Percentiles rank a stretch among this genome's conserved stretches.
phyloP scores from a whole-genome alignment of 2,888 invertebrate species.

The Tineola bisselliella region DNA sequence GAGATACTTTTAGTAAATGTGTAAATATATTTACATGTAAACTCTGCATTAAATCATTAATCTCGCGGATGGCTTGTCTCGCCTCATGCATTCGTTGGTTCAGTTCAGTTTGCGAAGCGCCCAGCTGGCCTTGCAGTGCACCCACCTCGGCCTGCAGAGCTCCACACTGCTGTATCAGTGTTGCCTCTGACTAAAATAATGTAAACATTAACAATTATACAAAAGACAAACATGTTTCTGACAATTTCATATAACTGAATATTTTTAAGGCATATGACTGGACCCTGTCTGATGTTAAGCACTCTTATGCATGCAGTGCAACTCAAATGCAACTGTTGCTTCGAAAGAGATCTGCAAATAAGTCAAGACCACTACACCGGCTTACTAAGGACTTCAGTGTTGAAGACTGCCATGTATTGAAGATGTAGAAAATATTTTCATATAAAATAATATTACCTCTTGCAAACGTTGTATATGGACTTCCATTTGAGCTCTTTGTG shows the following conservation, averaged over 20 bases:
- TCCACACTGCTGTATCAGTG: constrained; percentile 48
- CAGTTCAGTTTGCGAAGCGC: constrained; percentile 58
- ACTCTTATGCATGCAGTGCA: too few species aligned
- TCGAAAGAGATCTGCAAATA: too few species aligned
- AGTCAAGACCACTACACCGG: too few species aligned
- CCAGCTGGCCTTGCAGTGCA: constrained; percentile 41
- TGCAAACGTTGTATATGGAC: constrained; percentile 71
- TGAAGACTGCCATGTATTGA: too few species aligned
- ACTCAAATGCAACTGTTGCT: too few species aligned
- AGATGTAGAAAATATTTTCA: too few species aligned
- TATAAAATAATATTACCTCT: constrained; percentile 38
- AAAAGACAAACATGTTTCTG: too few species aligned
- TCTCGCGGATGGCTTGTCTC: constrained; percentile 21
- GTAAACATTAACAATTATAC: too few species aligned
- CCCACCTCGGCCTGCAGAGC: constrained; percentile 51
- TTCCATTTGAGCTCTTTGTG: constrained; percentile 73
- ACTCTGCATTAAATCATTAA: constrained; percentile 61
- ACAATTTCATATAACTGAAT: too few species aligned
- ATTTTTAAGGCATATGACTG: too few species aligned
- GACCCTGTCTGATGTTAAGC: too few species aligned
- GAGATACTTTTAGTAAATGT: not conserved
- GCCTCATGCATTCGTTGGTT: constrained; percentile 38
- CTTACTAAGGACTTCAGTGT: too few species aligned
- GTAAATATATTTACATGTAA: constrained; percentile 35
- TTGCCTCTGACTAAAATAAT: constrained; percentile 35